Percentiles rank a stretch among this genome's conserved stretches.
Evolutionary conservation across 2,113 vertebrate genomes (phyloP).

Genomic region (Nesogale talazaci): DNA sequence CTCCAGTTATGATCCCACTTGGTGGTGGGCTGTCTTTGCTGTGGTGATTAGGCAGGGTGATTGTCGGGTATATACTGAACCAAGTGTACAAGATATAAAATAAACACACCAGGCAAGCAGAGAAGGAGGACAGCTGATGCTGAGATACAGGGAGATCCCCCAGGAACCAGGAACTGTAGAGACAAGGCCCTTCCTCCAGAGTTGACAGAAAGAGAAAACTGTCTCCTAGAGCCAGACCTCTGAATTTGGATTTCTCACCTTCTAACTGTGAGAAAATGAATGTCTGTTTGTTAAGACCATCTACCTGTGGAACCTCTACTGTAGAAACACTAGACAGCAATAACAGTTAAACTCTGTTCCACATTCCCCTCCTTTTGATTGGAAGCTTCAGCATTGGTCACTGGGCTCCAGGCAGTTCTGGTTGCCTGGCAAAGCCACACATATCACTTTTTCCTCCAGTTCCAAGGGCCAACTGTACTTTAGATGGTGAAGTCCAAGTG

Average conservation of each 20-base stretch:
- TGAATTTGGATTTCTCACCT: background rate
- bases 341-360: background rate
- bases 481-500: background rate
- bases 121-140: background rate
- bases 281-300: too few relatives aligned
- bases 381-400: background rate
- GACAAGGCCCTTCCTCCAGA: background rate
- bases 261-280: background rate
- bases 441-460: too few relatives aligned
- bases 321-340: too few relatives aligned
- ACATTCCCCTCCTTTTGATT: background rate
- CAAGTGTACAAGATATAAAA: background rate
- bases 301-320: too few relatives aligned
- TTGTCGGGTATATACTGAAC: background rate
- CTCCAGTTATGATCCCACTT: background rate
- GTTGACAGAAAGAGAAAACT: background rate
- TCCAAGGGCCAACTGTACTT: background rate
- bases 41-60: background rate
- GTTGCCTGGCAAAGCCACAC: background rate
- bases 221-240: background rate
- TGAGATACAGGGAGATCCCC: background rate
- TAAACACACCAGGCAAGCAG: background rate
- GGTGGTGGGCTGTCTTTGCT: background rate
- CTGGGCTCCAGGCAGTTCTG: background rate
- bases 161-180: background rate